phyloP scores from a whole-genome alignment of 2,113 vertebrate species.

The Gnathonemus echidnorhynchus region DNA sequence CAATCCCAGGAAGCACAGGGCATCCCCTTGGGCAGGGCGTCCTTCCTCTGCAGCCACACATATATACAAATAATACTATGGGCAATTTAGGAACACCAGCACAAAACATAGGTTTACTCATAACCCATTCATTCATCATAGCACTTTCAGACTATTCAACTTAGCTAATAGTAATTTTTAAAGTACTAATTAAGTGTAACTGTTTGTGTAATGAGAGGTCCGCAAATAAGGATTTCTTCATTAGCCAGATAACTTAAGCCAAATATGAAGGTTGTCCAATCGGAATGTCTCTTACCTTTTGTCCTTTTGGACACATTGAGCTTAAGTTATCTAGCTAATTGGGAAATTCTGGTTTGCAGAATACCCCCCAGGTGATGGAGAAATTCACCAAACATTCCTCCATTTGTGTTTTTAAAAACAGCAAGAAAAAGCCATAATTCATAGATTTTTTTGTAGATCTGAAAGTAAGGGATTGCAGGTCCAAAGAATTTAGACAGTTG shows the following conservation, averaged over 20 bases:
- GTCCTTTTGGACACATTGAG: background rate
- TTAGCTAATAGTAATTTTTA: background rate
- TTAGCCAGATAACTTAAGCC: background rate
- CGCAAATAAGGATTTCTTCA: background rate
- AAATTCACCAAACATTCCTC: background rate
- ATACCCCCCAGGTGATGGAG: background rate
- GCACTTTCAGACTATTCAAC: background rate
- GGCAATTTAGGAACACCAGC: background rate
- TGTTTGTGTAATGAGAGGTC: background rate
- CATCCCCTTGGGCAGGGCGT: background rate
- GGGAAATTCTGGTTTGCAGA: background rate
- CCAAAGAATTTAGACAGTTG: conserved; percentile 6
- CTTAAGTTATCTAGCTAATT: background rate
- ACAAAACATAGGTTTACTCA: background rate
- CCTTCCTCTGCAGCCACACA: background rate
- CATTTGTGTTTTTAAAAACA: background rate
- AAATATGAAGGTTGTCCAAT: background rate
- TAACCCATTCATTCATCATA: background rate
- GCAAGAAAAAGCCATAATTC: background rate
- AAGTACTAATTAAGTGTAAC: background rate
- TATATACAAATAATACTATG: background rate
- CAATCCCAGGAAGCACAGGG: background rate
- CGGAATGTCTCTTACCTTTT: background rate
- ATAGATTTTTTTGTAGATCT: background rate
- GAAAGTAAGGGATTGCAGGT: background rate